Evolutionary conservation across 2,113 vertebrate species (phyloP), one percentile per base, ranked within the genome.

Genomic region (Serinus canaria): DNA sequence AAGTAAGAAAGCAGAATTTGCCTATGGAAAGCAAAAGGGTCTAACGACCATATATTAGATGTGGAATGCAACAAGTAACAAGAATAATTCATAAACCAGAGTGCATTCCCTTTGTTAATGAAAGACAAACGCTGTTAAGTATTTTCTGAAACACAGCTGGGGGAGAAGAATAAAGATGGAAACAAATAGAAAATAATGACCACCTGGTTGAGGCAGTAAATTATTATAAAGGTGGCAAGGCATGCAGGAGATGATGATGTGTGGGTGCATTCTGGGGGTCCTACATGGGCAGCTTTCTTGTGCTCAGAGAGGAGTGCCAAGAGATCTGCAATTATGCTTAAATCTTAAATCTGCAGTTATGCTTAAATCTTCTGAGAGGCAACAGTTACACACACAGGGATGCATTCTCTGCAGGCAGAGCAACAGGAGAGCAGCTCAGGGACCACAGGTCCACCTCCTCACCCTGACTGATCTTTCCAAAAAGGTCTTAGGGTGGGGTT

Each of bases 281-380:
- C 19, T 9, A 14, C 3, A 10, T 4, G 18, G 25, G 68, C 47
- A 80, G 49, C 24, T 62, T 62, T 24, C n/a, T 17, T 24, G 43
- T 30, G 72, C 37, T 27, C 7, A 50, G 58, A 47, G 55, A 81
- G 46, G 41, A 47, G 28, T 0, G 2, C 44, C 17, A 60, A 12
- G 59, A 73, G 52, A 47, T 15, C 44, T 31, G n/a, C 0, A 8
- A 43, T n/a, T 33, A 14, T 1, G 4, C 6, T 7, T 11, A 16
- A 35, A 50, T 74, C 37, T 37, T 37, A 37, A 37, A 47, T 15
- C 44, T 31, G n/a, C 0, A 8, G 39, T n/a, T 33, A 14, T 1
- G 4, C 6, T 7, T 13, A 16, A 35, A 50, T 74, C 28, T 31
- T 35, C 52, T 15, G n/a, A 74, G 58, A 1, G 1, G 30, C 24